Evolutionary conservation across 2,888 invertebrate genomes (phyloP), one percentile per base, ranked within the genome.

Genomic region (Ornithoptera priamus): DNA sequence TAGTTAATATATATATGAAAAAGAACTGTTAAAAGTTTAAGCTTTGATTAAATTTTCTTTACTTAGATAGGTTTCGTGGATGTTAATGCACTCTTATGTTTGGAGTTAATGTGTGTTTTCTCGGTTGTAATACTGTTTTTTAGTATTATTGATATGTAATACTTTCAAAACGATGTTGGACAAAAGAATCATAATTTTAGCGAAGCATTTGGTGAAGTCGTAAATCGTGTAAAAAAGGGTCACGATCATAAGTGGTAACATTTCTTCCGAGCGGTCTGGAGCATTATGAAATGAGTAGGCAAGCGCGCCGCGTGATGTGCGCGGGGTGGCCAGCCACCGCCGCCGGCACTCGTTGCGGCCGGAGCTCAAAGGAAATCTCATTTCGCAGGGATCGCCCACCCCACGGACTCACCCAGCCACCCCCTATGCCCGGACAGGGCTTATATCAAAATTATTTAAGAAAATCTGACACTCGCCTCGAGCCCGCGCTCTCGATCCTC

Each of bases 361-460:
- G 83, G 20, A 57, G 67, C 84, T 87, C 90, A 91, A 90, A 91
- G 90, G 89, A 92, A 91, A 91, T 92, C 90, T 90, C 90, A 92
- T 92, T 92, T 90, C 82, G 82, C 80, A 78, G 74, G 79, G 77
- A 72, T 74, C 78, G 75, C 75, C 73, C 65, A 65, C 71, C 73
- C 68, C 22, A 53, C 59, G 50, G 60, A 62, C 50, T 75, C 76
- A 68, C 74, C 77, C 76, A 56, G 66, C 73, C 73, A 75, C 73
- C 76, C 72, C 71, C 75, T 62, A 70, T 71, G 68, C 73, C 77
- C 77, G 73, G 72, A 76, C 77, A 81, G 85, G 85, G 89, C 88
- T 87, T 86, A 88, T 90, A 90, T 90, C 90, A 90, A 91, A 90
- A 91, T 90, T 85, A 90, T 90, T 91, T 85, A 87, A 87, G 87